These are phyloP conservation scores for Portunus trituberculatus DNA, from an alignment of 1,140 invertebrate genomes.

Conservation along the genomic window DNA sequence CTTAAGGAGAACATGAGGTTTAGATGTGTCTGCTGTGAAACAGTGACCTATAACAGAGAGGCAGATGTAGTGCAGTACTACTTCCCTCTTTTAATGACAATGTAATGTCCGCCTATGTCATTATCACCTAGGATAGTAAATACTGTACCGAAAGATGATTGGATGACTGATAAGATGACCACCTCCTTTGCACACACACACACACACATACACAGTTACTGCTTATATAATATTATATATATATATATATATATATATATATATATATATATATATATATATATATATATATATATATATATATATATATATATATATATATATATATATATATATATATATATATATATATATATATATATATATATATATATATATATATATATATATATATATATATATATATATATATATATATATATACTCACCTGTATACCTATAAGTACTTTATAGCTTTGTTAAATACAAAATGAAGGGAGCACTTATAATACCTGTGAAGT, in stretches of 20 bases:
- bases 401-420: conserved; percentile 26
- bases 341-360: conserved; percentile 31
- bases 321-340: conserved; percentile 16
- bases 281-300: conserved; percentile 4
- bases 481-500: too few species aligned
- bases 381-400: conserved; percentile 26
- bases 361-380: conserved; percentile 41
- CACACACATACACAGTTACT: not conserved
- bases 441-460: not conserved
- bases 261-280: conserved; percentile 22
- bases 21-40: too few species aligned
- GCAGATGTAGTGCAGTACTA: too few species aligned
- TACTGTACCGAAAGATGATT: too few species aligned
- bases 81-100: too few species aligned
- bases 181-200: not conserved
- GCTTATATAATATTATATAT: not conserved
- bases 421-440: not conserved
- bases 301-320: conserved; percentile 22
- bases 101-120: too few species aligned
- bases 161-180: not conserved
- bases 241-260: conserved; percentile 25
- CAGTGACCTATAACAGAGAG: too few species aligned
- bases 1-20: too few species aligned
- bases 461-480: too few species aligned
- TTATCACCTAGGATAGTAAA: too few species aligned